These are phyloP conservation scores for Orycteropus afer DNA, from an alignment of 2,113 vertebrate genomes.

Conservation along the genomic window DNA sequence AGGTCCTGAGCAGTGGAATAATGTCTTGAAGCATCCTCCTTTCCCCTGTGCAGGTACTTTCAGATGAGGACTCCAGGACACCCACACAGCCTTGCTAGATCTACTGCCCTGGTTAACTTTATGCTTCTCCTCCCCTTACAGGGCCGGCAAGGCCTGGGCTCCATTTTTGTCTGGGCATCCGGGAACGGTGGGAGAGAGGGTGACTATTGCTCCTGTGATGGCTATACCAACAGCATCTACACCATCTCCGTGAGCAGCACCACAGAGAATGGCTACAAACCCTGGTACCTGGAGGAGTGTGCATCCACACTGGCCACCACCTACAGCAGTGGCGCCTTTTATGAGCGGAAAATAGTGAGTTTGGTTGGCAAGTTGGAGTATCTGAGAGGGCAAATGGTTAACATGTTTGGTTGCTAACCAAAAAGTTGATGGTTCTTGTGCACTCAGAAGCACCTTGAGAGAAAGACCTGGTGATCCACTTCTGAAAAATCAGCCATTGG, in stretches of 20 bases:
- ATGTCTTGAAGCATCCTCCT: background rate
- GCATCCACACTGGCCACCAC: slow-evolving; percentile 94
- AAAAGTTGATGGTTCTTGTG: background rate
- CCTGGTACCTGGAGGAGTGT: slow-evolving; percentile 94
- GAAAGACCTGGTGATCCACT: background rate
- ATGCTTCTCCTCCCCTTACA: slow-evolving; percentile 64
- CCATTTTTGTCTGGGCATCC: slow-evolving; percentile 95
- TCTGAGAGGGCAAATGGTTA: background rate
- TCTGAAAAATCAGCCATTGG: background rate
- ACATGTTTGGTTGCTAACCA: background rate
- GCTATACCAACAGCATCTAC: slow-evolving; percentile 97
- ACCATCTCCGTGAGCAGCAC: slow-evolving; percentile 95
- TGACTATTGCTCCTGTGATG: slow-evolving; percentile 96
- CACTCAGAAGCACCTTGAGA: background rate
- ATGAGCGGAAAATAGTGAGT: slow-evolving; percentile 92
- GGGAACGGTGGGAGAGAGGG: slow-evolving; percentile 93
- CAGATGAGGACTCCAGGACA: background rate
- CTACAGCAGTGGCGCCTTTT: slow-evolving; percentile 92
- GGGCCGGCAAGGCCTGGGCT: slow-evolving; percentile 94
- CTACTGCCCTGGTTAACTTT: background rate
- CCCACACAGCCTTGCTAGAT: fast-evolving
- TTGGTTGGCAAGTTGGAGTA: fast-evolving
- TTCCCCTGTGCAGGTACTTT: background rate
- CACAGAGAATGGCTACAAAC: slow-evolving; percentile 89
- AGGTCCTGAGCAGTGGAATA: fast-evolving